These are phyloP conservation scores for Gandaritis pyraliata DNA, from an alignment of 2,888 invertebrate species.

Conservation along the genomic window DNA sequence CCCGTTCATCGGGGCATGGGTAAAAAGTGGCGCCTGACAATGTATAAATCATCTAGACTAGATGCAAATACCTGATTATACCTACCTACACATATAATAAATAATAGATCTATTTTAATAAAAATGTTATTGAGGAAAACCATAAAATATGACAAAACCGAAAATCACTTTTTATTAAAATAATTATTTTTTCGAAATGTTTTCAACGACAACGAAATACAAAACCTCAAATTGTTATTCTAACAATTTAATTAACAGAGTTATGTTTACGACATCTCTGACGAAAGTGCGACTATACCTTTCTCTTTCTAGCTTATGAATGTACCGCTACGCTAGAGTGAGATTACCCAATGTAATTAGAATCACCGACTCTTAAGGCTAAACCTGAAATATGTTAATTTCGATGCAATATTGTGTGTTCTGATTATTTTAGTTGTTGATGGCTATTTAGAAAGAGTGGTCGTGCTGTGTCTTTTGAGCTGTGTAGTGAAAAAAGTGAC, in stretches of 20 bases:
- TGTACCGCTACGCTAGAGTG: slow-evolving; percentile 56
- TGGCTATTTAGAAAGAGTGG: slow-evolving; percentile 70
- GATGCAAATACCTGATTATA: too few species aligned
- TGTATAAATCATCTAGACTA: too few species aligned
- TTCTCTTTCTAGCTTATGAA: slow-evolving; percentile 58
- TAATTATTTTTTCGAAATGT: slow-evolving; percentile 17
- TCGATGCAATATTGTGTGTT: slow-evolving; percentile 72
- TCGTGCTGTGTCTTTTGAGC: slow-evolving; percentile 56
- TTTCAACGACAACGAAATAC: slow-evolving; percentile 10
- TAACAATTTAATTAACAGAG: slow-evolving; percentile 55
- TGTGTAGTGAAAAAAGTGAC: slow-evolving; percentile 47
- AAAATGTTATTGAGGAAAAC: background rate
- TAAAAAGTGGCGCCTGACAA: too few species aligned
- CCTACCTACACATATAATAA: too few species aligned
- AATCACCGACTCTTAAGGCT: slow-evolving; percentile 73
- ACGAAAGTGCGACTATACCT: slow-evolving; percentile 57
- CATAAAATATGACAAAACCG: background rate
- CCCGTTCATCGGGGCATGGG: too few species aligned
- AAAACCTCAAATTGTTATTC: slow-evolving; percentile 39
- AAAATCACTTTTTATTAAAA: slow-evolving; percentile 3
- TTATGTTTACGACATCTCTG: slow-evolving; percentile 64
- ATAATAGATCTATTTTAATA: too few species aligned
- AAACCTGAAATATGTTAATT: slow-evolving; percentile 83
- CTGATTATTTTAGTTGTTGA: slow-evolving; percentile 74
- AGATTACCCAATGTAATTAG: slow-evolving; percentile 69